Conservation (phyloP, 2,113 vertebrate species). For the Rhizomys pruinosus region DNA sequence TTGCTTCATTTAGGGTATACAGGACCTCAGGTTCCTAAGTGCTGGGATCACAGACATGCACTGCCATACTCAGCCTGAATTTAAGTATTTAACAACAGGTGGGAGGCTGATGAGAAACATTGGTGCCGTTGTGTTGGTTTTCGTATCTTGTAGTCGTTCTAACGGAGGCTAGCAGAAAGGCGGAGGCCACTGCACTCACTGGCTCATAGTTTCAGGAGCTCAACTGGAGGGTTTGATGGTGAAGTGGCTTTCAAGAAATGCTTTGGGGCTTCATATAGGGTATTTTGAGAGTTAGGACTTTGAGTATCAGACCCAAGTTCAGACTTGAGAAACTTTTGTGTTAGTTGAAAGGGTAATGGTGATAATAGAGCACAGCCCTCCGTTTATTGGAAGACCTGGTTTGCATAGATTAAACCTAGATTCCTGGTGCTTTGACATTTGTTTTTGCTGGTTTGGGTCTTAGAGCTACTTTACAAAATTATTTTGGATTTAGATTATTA, state of each 20-base stretch:
- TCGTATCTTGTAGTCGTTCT: background rate
- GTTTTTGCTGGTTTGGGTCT: conserved; percentile 35
- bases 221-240: background rate
- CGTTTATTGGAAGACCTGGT: conserved; percentile 22
- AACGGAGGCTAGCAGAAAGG: background rate
- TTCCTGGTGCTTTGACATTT: conserved; percentile 37
- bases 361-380: background rate
- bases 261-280: background rate
- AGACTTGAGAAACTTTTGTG: conserved; percentile 11
- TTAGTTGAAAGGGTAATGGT: conserved; percentile 31
- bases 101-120: background rate
- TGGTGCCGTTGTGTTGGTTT: background rate
- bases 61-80: background rate
- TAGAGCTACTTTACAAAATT: conserved; percentile 29
- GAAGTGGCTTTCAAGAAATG: background rate
- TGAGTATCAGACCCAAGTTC: background rate
- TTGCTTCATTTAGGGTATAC: background rate
- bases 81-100: background rate
- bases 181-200: background rate
- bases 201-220: background rate
- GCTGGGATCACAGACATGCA: background rate
- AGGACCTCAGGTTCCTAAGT: background rate
- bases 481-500: conserved; percentile 43
- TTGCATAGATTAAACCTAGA: conserved; percentile 31
- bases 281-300: conserved; percentile 2